phyloP scores from a whole-genome alignment of 2,113 vertebrate species.

The Hippocampus barbouri region DNA sequence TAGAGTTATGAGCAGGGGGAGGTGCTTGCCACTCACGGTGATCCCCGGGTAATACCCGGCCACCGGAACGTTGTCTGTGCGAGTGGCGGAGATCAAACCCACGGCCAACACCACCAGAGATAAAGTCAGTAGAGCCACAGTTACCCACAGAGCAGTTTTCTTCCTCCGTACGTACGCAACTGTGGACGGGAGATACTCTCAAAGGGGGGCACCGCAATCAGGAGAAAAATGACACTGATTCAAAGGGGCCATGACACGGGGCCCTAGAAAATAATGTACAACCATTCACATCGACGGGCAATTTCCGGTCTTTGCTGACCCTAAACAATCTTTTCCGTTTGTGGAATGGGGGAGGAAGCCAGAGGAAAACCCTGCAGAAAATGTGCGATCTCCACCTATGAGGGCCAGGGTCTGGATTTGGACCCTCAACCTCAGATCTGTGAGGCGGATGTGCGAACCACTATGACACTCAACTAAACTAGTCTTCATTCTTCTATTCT shows the following conservation, averaged over 20 bases:
- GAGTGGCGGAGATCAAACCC: conserved; percentile 84
- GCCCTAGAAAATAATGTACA: no score
- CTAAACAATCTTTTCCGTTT: no score
- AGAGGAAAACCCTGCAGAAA: no score
- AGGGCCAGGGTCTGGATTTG: neutral
- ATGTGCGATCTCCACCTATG: no score
- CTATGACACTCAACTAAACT: no score
- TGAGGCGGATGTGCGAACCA: no score
- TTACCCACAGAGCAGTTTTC: conserved; percentile 81
- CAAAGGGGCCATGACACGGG: no score
- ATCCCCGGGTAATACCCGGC: conserved; percentile 92
- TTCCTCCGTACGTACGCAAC: conserved; percentile 79
- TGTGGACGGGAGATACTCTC: conserved; percentile 32
- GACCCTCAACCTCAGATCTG: neutral
- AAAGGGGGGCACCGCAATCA: neutral
- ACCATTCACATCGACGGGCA: no score
- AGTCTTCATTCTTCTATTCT: neutral
- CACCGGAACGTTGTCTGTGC: conserved; percentile 85
- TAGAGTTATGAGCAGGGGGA: no score
- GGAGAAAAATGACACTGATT: no score
- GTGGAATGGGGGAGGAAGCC: no score
- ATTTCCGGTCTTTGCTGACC: no score
- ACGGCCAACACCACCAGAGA: conserved; percentile 81
- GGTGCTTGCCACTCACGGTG: conserved; percentile 74
- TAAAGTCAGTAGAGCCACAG: conserved; percentile 76